These are phyloP conservation scores for Parthenolecanium corni DNA, from an alignment of 2,888 invertebrate genomes.

Conservation along the genomic window DNA sequence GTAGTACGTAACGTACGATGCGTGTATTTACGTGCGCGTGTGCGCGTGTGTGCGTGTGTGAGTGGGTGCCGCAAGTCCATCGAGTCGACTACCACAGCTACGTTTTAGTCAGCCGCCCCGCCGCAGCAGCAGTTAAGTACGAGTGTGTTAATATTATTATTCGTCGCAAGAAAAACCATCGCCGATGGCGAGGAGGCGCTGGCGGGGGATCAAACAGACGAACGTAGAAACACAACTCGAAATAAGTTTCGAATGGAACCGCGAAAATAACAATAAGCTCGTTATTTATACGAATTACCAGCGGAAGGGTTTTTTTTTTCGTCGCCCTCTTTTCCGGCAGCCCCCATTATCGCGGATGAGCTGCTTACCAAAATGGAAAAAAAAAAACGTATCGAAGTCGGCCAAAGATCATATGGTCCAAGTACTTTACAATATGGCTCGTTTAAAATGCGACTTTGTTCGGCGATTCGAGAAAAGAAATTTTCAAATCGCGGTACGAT, in stretches of 20 bases:
- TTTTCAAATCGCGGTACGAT: too few relatives aligned
- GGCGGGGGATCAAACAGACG: background rate
- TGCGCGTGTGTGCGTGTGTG: background rate
- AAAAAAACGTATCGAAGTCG: too few relatives aligned
- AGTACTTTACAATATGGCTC: too few relatives aligned
- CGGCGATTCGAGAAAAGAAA: too few relatives aligned
- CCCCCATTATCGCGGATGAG: too few relatives aligned
- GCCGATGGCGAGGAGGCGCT: slow-evolving; percentile 1
- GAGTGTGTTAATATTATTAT: too few relatives aligned
- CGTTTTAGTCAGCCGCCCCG: background rate
- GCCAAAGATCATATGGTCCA: too few relatives aligned
- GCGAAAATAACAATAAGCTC: slow-evolving; percentile 29
- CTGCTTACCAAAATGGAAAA: too few relatives aligned
- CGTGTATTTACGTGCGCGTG: background rate
- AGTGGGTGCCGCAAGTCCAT: background rate
- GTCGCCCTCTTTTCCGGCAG: too few relatives aligned
- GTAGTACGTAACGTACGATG: background rate
- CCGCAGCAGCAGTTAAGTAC: too few relatives aligned
- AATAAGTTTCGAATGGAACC: slow-evolving; percentile 27
- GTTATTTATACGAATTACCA: slow-evolving; percentile 22
- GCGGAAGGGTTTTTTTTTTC: too few relatives aligned
- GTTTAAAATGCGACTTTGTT: too few relatives aligned
- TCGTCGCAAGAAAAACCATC: slow-evolving; percentile 13
- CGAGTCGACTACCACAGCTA: background rate
- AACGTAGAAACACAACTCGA: slow-evolving; percentile 9